Conservation (phyloP, 2,888 invertebrate species). For the Eupithecia abbreviata region DNA sequence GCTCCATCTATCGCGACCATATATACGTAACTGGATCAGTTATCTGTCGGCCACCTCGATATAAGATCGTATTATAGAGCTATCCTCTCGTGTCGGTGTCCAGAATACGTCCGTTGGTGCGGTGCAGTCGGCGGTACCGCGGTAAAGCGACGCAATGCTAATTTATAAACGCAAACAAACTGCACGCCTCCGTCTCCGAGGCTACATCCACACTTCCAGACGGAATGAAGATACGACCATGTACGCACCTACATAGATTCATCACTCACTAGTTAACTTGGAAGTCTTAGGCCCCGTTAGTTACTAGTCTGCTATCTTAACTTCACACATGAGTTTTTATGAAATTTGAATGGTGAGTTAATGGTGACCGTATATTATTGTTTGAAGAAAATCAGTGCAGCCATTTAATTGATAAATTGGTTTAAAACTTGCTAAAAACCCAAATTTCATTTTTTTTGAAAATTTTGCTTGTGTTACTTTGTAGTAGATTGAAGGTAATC, state of each 20-base stretch:
- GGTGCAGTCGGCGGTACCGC: conserved; percentile 18
- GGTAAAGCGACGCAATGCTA: conserved; percentile 59
- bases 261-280: neutral
- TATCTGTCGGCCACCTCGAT: neutral
- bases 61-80: neutral
- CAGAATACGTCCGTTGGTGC: conserved; percentile 54
- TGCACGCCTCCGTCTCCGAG: neutral
- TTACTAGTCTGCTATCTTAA: no score
- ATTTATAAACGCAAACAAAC: conserved; percentile 68
- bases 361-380: no score
- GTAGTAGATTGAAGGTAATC: no score
- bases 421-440: no score
- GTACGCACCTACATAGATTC: neutral
- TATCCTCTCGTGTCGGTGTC: neutral
- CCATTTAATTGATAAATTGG: no score
- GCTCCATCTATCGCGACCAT: neutral
- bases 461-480: no score
- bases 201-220: neutral
- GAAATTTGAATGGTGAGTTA: no score
- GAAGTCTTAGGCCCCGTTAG: no score
- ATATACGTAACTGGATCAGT: neutral
- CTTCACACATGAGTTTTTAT: no score
- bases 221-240: neutral
- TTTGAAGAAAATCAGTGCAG: no score
- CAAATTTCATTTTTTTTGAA: no score